Evolutionary conservation across 2,888 invertebrate genomes (phyloP), one percentile per base, ranked within the genome.

Genomic region (Hydraecia micacea): DNA sequence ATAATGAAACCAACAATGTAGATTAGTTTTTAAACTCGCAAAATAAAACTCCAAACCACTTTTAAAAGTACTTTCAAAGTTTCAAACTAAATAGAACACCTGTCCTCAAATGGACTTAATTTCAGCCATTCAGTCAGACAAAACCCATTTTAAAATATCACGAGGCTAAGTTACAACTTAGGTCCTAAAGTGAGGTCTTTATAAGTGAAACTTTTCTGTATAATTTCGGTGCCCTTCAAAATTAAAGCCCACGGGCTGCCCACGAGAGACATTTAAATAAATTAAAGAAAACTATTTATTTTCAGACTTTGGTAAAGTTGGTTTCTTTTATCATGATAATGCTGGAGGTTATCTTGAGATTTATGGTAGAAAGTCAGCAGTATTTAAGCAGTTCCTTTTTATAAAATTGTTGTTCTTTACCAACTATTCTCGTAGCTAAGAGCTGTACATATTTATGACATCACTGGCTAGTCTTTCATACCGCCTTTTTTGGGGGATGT

Each of bases 251-350:
- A 28, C 21, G 70, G 36, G 71, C 66, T 55, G 68, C 71, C 78
- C 78, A 39, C 69, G 7, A 76, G 68, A 28, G 49, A 77, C 71
- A 79, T 77, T 87, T 74, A 70, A 84, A 86, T 86, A 86, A 84
- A 86, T 87, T 81, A 75, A 84, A 81, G 66, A 75, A 76, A 55
- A 63, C 75, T 68, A 84, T 86, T 86, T 84, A 78, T 80, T 63
- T 70, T 71, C 62, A 7, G 66, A 77, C 63, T 68, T 73, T 9
- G 13, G 8, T 25, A 11, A 28, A 46, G 49, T 75, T 62, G 71
- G 66, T 73, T 75, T 67, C 58, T 71, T 80, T 79, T 83, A 63
- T 85, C 65, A 42, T 60, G 39, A 39, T 36, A 71, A 72, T 73
- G 13, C 13, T 73, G n/a, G 11, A 55, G 65, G 11, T 73, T 49